Conservation (phyloP, 2,888 invertebrate species). For the Carcina quercana region DNA sequence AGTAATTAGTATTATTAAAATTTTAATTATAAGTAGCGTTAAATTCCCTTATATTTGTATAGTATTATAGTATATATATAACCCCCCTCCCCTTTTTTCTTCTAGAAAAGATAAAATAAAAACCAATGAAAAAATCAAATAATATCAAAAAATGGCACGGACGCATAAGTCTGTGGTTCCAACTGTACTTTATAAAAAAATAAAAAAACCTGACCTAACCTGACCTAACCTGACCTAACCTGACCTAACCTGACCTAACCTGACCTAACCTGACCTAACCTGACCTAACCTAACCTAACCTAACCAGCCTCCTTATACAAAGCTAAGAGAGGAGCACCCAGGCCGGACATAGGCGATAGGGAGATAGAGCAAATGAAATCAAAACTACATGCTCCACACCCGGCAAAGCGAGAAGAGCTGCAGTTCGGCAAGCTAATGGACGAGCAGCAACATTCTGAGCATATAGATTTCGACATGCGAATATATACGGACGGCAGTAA, state of each 20-base stretch:
- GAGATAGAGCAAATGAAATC: background rate
- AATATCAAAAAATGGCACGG: too few species aligned
- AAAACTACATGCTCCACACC: background rate
- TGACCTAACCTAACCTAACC: slow-evolving; percentile 10
- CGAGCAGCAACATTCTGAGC: background rate
- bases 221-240: slow-evolving; percentile 12
- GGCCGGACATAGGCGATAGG: background rate
- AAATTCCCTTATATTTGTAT: too few species aligned
- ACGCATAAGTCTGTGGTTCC: too few species aligned
- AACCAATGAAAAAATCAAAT: too few species aligned
- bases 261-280: slow-evolving; percentile 9
- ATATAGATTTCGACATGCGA: background rate
- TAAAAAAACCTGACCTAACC: slow-evolving; percentile 14
- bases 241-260: slow-evolving; percentile 8
- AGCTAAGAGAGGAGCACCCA: background rate
- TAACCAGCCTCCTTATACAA: slow-evolving; percentile 2
- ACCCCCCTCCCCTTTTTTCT: too few species aligned
- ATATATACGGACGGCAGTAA: slow-evolving; percentile 16
- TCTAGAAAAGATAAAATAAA: too few species aligned
- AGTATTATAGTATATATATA: too few species aligned
- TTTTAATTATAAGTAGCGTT: too few species aligned
- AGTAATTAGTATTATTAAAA: too few species aligned
- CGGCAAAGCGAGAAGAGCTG: background rate
- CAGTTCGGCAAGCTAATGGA: background rate
- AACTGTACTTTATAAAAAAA: too few species aligned